A percentile compares a stretch with the other conserved stretches of the same genome.
These are phyloP conservation scores for Gallinago stenura DNA, from an alignment of 2,797 vertebrate species.

Conservation along the genomic window DNA sequence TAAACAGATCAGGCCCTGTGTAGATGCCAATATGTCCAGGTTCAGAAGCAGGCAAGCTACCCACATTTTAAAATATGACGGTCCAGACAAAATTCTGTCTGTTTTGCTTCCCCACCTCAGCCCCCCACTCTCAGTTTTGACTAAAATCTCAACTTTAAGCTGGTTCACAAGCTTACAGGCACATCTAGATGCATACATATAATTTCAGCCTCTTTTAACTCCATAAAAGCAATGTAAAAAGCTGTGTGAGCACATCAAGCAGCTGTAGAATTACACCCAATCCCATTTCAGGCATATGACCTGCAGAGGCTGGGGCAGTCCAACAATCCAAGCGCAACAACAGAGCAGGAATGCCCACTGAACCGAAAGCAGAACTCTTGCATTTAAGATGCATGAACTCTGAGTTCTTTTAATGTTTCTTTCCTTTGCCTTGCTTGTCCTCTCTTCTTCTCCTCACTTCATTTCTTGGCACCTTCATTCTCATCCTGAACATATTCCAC, in stretches of 20 bases:
- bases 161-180: neutral
- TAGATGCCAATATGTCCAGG: neutral
- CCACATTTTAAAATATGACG: neutral
- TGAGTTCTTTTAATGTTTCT: neutral
- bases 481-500: neutral
- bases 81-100: neutral
- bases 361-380: neutral
- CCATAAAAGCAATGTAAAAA: neutral
- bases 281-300: neutral
- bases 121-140: neutral
- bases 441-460: neutral
- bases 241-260: neutral
- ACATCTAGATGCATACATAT: neutral
- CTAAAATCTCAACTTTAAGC: neutral
- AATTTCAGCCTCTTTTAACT: neutral
- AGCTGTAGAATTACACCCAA: neutral
- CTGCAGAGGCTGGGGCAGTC: neutral
- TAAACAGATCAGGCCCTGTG: neutral
- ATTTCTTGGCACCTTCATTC: neutral
- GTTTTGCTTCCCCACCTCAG: neutral
- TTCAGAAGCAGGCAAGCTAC: neutral
- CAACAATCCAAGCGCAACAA: neutral
- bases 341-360: neutral
- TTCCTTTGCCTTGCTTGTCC: neutral
- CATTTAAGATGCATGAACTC: neutral